These are phyloP conservation scores for Theocolax elegans DNA, from an alignment of 1,140 invertebrate species.

Conservation along the genomic window DNA sequence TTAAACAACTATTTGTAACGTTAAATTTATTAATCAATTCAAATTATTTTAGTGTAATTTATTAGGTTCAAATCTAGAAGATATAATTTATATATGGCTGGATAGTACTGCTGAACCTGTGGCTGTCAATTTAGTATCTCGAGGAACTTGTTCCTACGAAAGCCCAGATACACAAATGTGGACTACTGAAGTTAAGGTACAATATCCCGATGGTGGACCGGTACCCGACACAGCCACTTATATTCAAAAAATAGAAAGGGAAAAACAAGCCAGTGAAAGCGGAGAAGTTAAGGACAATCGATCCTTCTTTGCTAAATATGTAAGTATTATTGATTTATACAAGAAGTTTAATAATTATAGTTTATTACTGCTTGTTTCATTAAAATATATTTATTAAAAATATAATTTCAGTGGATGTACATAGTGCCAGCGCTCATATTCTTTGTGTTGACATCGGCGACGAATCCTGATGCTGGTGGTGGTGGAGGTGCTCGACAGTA, in stretches of 20 bases:
- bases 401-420: conserved; percentile 91
- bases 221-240: conserved; percentile 90
- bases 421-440: conserved; percentile 89
- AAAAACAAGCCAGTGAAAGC: conserved; percentile 88
- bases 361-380: neutral
- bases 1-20: neutral
- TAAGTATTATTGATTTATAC: conserved; percentile 69
- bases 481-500: conserved; percentile 46
- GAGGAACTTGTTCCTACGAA: conserved; percentile 51
- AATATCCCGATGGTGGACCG: conserved; percentile 60
- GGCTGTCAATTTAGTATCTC: conserved; percentile 55
- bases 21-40: neutral
- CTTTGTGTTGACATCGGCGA: conserved; percentile 84
- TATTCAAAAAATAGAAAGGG: conserved; percentile 90
- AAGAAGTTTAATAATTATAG: neutral
- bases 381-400: conserved; percentile 7
- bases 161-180: conserved; percentile 56
- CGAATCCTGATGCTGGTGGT: conserved; percentile 78
- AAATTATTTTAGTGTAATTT: conserved; percentile 66
- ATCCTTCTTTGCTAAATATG: conserved; percentile 97
- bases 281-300: conserved; percentile 92
- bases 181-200: conserved; percentile 57
- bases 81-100: conserved; percentile 59
- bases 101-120: conserved; percentile 58
- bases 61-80: conserved; percentile 66